Percentiles rank a stretch among this genome's conserved stretches.
Evolutionary conservation across 92 coral and sea anemone genomes (phyloP).

Genomic region (Umimayanthus chanpuru): DNA sequence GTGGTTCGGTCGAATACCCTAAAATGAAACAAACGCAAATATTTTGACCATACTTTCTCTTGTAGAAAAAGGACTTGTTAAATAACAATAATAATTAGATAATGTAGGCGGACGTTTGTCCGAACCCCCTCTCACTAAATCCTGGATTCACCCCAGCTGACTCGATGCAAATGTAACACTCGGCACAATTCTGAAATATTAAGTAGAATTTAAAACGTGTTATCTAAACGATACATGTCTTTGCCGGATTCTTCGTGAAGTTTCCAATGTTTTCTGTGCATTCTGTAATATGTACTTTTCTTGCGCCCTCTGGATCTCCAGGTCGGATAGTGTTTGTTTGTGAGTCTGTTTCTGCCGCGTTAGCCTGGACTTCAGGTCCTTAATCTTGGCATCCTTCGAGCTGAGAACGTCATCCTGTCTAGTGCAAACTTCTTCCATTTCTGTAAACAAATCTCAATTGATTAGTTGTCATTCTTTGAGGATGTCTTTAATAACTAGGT

Average conservation of each 20-base stretch:
- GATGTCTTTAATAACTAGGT: no score
- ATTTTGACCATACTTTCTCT: no score
- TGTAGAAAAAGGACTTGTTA: no score
- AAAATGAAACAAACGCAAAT: no score
- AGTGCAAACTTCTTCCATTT: constrained; percentile 91
- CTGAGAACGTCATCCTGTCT: constrained; percentile 91
- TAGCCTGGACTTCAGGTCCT: constrained; percentile 82
- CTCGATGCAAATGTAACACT: no score
- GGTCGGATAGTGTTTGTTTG: constrained; percentile 82
- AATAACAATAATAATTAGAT: no score
- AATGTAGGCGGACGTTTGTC: no score
- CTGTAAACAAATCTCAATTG: constrained; percentile 48
- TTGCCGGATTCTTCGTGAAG: constrained; percentile 55
- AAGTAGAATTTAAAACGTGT: constrained; percentile 4
- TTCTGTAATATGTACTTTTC: constrained; percentile 85
- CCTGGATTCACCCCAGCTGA: no score
- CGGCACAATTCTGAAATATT: background rate
- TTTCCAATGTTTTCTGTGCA: constrained; percentile 69
- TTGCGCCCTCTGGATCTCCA: constrained; percentile 91
- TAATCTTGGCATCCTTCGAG: constrained; percentile 94
- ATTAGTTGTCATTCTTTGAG: background rate
- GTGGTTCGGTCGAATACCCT: no score
- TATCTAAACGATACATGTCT: constrained; percentile 77
- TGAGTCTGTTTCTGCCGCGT: constrained; percentile 88
- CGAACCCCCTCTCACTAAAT: no score